These are phyloP conservation scores for Albula goreensis DNA, from an alignment of 2,113 vertebrate species.

Conservation along the genomic window DNA sequence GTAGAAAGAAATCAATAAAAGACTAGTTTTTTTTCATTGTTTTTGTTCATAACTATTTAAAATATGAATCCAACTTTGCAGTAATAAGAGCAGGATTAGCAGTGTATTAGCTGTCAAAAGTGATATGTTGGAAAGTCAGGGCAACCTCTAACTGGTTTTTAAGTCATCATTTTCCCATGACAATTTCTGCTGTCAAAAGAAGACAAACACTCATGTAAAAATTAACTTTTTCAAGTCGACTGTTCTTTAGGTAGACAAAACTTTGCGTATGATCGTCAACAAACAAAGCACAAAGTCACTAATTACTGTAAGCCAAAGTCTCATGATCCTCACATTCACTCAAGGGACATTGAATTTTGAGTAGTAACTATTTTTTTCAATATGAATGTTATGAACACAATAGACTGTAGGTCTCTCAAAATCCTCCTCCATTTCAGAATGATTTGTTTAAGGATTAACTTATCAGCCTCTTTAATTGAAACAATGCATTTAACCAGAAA, in stretches of 20 bases:
- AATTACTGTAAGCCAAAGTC: not conserved
- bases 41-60: no score
- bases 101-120: no score
- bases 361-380: not conserved
- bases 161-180: no score
- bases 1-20: no score
- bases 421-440: constrained; percentile 10
- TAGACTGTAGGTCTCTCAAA: constrained; percentile 4
- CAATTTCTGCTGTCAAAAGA: not conserved
- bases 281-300: not conserved
- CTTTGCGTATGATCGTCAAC: not conserved
- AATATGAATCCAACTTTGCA: no score
- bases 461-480: constrained; percentile 22
- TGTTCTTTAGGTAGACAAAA: constrained; percentile 13
- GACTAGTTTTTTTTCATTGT: no score
- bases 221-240: not conserved
- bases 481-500: constrained; percentile 4
- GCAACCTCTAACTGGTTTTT: no score
- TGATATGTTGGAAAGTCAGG: no score
- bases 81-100: no score
- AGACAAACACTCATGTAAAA: constrained; percentile 7
- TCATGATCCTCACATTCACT: not conserved
- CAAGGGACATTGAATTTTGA: constrained; percentile 9
- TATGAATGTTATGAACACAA: not conserved
- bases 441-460: constrained; percentile 33